Evolutionary conservation across 2,888 invertebrate species (phyloP), one percentile per base, ranked within the genome.

Genomic region (Limnephilus lunatus): DNA sequence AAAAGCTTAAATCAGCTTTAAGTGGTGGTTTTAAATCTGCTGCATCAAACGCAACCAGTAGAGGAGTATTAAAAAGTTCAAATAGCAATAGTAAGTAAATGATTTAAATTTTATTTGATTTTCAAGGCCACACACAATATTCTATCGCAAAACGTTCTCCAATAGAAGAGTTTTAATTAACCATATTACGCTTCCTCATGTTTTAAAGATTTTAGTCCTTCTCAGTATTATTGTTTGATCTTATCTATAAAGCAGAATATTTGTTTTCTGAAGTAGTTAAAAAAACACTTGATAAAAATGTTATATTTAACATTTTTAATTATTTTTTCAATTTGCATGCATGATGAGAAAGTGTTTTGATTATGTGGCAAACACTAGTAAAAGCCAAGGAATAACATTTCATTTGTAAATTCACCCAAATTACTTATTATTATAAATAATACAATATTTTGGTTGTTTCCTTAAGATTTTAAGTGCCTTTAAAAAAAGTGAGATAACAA

Each of bases 21-120:
- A 89, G 88, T 80, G 88, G 25, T 25, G 80, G 39, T 80, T 81
- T 31, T 32, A 89, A 89, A 80, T 32, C 88, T 81, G 15, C 80
- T 9, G 35, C 14, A 32, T 80, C 88, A 80, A 48, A 30, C 30
- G 19, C 53, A 15, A 15, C 87, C 30, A 89, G 85, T 81, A 91
- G 85, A 89, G 32, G 81, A 82, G 39, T 30, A 93, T 95, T 95
- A 85, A 90, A 94, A 87, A 91, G 94, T 85, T 94, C 94, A 81
- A 96, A 95, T 94, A 94, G 96, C 96, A 94, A 95, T 94, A 94
- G 96, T 96, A 94, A 95, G 95, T 95, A 68, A 30, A 85, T 35
- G 3, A 19, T 25, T 68, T 68, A 7, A 25, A n/a, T 68, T 68
- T n/a, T 25, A 68, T 9, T 68, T 7, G 4, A 68, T 68, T 25